These are phyloP conservation scores for Unio pictorum DNA, from an alignment of 2,888 invertebrate species.

Conservation along the genomic window DNA sequence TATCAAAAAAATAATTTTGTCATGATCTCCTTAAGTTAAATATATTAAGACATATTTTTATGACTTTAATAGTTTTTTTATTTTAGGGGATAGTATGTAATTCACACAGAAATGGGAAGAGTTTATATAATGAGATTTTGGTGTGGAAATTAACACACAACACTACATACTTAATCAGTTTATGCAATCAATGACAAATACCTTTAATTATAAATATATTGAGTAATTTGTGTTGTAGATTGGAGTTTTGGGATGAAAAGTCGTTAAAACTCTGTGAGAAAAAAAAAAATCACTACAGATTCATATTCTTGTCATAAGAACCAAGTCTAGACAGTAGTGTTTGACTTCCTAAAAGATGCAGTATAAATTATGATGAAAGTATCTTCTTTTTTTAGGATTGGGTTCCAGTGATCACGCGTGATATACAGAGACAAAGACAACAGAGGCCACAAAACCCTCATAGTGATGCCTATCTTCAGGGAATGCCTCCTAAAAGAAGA, in stretches of 20 bases:
- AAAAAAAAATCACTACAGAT: no score
- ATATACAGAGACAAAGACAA: slow-evolving; percentile 82
- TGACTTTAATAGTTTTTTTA: no score
- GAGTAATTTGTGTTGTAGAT: no score
- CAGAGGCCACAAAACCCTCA: slow-evolving; percentile 78
- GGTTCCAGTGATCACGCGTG: slow-evolving; percentile 90
- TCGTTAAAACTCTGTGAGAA: no score
- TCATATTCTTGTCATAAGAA: no score
- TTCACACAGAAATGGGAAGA: not conserved
- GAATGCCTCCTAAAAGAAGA: slow-evolving; percentile 91
- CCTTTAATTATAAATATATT: no score
- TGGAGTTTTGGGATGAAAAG: no score
- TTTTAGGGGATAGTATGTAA: not conserved
- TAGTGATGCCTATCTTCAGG: slow-evolving; percentile 91
- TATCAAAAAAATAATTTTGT: no score
- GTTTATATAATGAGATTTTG: not conserved
- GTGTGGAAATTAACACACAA: not conserved
- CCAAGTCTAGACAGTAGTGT: no score
- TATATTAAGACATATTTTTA: no score
- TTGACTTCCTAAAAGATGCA: not conserved
- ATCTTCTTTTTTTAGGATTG: slow-evolving; percentile 76
- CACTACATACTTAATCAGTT: not conserved
- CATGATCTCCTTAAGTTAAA: no score
- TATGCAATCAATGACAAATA: no score
- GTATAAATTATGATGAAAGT: not conserved